Conservation (phyloP, 2,888 invertebrate genomes). For the Eledona agricola region DNA sequence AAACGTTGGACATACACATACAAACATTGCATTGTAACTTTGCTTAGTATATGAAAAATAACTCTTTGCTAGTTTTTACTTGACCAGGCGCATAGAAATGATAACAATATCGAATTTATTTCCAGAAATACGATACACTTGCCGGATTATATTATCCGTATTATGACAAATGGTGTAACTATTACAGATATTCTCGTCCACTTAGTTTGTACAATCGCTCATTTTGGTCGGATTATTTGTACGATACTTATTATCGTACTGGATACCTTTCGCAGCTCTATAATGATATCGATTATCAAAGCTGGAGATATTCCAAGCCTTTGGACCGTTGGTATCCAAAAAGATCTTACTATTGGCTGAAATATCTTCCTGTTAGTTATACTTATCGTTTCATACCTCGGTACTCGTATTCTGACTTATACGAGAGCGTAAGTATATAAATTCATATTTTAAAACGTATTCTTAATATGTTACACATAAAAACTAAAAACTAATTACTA, state of each 20-base stretch:
- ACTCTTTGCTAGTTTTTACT: too few relatives aligned
- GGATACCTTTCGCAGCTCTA: slow-evolving; percentile 37
- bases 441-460: background rate
- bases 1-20: background rate
- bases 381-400: slow-evolving; percentile 15
- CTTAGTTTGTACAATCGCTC: slow-evolving; percentile 50
- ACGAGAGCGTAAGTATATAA: slow-evolving; percentile 32
- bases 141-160: slow-evolving; percentile 23
- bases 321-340: slow-evolving; percentile 19
- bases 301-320: slow-evolving; percentile 13
- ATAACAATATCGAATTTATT: slow-evolving; percentile 27
- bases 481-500: too few relatives aligned
- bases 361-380: slow-evolving; percentile 34
- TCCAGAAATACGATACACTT: slow-evolving; percentile 25
- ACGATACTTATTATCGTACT: slow-evolving; percentile 2
- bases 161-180: slow-evolving; percentile 30
- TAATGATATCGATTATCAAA: too few relatives aligned
- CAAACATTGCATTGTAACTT: too few relatives aligned
- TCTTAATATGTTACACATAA: too few relatives aligned
- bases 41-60: too few relatives aligned
- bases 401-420: slow-evolving; percentile 26
- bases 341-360: slow-evolving; percentile 32
- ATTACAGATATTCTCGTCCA: slow-evolving; percentile 47
- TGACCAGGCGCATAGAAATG: too few relatives aligned
- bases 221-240: slow-evolving; percentile 35